A percentile compares a stretch with the other conserved stretches of the same genome.
Conservation (phyloP, 2,797 vertebrate genomes). For the Eulemur rubriventer region DNA sequence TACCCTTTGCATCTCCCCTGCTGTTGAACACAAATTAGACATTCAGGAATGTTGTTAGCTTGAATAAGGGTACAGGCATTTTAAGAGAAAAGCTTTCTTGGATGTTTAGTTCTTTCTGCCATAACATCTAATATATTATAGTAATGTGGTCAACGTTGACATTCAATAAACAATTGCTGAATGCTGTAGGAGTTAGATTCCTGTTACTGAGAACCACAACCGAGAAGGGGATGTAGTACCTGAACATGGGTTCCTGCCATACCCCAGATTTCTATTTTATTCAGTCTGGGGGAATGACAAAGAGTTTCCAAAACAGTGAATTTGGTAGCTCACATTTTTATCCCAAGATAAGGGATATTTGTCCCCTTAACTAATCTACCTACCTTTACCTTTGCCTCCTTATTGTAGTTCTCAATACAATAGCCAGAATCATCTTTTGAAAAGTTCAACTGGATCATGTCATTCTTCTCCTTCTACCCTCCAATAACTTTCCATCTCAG, state of each 20-base stretch:
- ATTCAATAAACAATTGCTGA: neutral
- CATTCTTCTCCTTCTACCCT: neutral
- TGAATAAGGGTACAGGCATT: neutral
- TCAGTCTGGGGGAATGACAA: neutral
- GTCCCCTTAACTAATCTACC: neutral
- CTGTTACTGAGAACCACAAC: neutral
- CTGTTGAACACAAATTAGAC: conserved; percentile 4
- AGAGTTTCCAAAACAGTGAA: neutral
- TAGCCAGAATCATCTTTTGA: neutral
- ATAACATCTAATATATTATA: neutral
- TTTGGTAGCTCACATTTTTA: neutral
- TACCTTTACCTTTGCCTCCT: neutral
- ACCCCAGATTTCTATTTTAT: neutral
- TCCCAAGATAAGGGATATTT: neutral
- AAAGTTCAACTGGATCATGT: neutral
- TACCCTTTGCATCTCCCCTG: conserved; percentile 9
- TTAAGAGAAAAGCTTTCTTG: conserved; percentile 5
- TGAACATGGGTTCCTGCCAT: neutral
- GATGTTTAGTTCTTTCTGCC: neutral
- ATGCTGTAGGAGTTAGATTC: neutral
- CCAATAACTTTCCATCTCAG: neutral
- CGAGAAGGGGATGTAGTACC: neutral
- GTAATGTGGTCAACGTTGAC: neutral
- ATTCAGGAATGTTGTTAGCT: neutral
- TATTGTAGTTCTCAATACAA: neutral